Evolutionary conservation across 2,797 vertebrate genomes (phyloP).

Genomic region (Chelonia mydas): DNA sequence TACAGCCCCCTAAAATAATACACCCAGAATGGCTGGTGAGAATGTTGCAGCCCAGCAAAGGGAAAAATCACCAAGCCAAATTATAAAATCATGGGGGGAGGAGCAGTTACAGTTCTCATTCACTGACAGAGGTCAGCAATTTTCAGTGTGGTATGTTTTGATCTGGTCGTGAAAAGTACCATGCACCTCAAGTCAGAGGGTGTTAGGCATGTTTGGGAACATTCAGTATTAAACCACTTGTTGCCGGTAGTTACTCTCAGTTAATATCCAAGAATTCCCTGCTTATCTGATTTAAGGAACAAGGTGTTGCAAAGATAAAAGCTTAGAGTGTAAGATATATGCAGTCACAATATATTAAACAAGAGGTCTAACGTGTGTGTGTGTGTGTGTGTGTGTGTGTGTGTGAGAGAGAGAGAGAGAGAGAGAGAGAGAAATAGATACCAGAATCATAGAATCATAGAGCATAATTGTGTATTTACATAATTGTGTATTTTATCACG

Average conservation of each 20-base stretch:
- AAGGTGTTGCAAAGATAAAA: neutral
- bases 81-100: accelerated
- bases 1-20: neutral
- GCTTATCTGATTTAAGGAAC: neutral
- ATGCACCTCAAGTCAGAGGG: neutral
- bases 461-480: too few relatives aligned
- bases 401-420: neutral
- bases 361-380: neutral
- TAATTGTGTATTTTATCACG: too few relatives aligned
- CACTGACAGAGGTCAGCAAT: neutral
- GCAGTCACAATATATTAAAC: neutral
- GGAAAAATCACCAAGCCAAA: neutral
- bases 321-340: neutral
- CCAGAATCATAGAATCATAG: too few relatives aligned
- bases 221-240: neutral
- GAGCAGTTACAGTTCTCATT: neutral
- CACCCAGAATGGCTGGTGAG: neutral
- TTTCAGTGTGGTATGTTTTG: neutral
- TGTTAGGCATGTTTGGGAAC: neutral
- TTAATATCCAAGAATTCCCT: neutral
- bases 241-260: neutral
- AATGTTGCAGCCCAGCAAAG: neutral
- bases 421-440: neutral
- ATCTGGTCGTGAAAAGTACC: neutral
- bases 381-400: neutral